Conservation (phyloP, 2,797 vertebrate species). For the Vireo griseus region DNA sequence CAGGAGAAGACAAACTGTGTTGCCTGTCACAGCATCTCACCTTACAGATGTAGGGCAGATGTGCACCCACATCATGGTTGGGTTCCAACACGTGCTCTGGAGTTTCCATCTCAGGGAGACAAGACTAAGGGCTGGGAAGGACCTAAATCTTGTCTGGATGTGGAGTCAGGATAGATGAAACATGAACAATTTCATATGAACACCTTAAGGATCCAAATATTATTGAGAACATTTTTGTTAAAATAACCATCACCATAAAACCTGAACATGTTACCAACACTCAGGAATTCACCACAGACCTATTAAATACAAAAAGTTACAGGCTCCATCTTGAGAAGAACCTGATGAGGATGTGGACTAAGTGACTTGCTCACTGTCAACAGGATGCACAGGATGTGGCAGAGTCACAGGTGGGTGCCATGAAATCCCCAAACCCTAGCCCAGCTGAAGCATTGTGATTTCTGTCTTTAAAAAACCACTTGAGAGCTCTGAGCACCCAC, state of each 20-base stretch:
- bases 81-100: not conserved
- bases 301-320: not conserved
- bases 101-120: not conserved
- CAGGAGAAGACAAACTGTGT: not conserved
- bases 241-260: not conserved
- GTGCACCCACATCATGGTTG: not conserved
- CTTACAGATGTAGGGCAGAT: not conserved
- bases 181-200: not conserved
- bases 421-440: not conserved
- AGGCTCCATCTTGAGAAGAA: not conserved
- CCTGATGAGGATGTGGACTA: not conserved
- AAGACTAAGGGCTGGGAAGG: not conserved
- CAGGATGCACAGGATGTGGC: fast-evolving
- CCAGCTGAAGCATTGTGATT: not conserved
- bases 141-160: not conserved
- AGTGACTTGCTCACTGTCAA: not conserved
- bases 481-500: not conserved
- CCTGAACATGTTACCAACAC: not conserved
- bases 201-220: not conserved
- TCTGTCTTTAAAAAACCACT: not conserved
- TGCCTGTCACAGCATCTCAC: not conserved
- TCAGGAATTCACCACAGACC: not conserved
- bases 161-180: not conserved
- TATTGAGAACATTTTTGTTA: not conserved
- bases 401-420: not conserved